These are phyloP conservation scores for Willisornis vidua DNA, from an alignment of 2,113 vertebrate species.

Conservation along the genomic window DNA sequence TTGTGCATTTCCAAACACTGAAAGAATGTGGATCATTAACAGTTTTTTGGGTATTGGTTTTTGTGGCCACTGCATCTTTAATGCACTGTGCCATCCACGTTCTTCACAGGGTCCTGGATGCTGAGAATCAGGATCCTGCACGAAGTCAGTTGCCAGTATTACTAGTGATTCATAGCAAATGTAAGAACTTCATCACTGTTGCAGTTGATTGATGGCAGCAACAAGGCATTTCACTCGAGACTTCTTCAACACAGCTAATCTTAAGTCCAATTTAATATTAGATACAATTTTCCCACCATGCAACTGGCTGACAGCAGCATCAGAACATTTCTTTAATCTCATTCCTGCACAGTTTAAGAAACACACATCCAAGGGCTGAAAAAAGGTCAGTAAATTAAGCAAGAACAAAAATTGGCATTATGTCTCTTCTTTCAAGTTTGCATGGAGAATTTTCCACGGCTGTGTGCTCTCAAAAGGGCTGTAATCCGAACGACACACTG, in stretches of 20 bases:
- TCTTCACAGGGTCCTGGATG: not conserved
- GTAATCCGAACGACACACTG: not conserved
- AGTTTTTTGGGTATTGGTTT: not conserved
- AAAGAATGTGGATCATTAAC: not conserved
- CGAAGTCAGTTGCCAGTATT: not conserved
- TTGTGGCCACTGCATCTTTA: not conserved
- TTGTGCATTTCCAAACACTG: not conserved
- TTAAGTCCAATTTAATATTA: slow-evolving; percentile 13
- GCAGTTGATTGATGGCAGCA: not conserved
- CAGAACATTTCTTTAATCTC: slow-evolving; percentile 31
- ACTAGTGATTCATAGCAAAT: not conserved
- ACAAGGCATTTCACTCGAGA: slow-evolving; percentile 6
- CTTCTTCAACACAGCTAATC: slow-evolving; percentile 14
- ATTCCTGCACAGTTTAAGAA: not conserved
- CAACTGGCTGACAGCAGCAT: slow-evolving; percentile 2
- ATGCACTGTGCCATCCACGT: not conserved
- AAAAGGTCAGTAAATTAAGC: slow-evolving; percentile 45
- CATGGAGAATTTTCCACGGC: not conserved
- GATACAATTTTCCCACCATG: slow-evolving; percentile 2
- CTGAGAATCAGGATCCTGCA: not conserved
- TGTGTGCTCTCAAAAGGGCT: slow-evolving; percentile 19
- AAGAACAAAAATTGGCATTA: slow-evolving; percentile 30
- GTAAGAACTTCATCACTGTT: not conserved
- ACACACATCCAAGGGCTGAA: not conserved
- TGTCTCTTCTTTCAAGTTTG: slow-evolving; percentile 35